Evolutionary conservation across 2,797 vertebrate species (phyloP).

Genomic region (Bufotes viridis): DNA sequence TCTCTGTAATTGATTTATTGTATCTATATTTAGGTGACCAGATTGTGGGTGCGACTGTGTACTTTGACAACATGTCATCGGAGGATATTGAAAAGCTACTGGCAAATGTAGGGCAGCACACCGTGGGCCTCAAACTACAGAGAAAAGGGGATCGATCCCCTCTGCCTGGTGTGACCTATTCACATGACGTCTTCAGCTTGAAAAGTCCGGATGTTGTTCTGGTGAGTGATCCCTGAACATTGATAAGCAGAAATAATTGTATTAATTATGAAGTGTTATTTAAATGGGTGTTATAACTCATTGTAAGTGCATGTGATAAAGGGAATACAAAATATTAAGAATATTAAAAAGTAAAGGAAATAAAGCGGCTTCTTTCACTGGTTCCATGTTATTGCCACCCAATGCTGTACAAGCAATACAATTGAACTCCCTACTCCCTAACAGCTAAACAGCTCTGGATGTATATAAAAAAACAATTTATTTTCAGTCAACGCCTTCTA

Average conservation of each 20-base stretch:
- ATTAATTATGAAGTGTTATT: not conserved
- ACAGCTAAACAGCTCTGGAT: too few relatives aligned
- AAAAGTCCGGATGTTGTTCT: constrained; percentile 86
- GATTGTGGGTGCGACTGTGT: constrained; percentile 93
- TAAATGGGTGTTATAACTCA: not conserved
- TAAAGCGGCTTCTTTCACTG: too few relatives aligned
- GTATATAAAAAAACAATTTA: too few relatives aligned
- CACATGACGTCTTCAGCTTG: constrained; percentile 62
- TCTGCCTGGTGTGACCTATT: constrained; percentile 74
- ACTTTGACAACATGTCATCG: constrained; percentile 92
- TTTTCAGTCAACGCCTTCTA: too few relatives aligned
- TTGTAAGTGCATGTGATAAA: not conserved
- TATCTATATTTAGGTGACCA: constrained; percentile 82
- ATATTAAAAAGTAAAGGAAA: too few relatives aligned
- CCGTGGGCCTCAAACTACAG: constrained; percentile 92
- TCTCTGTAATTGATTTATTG: not conserved
- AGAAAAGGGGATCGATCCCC: constrained; percentile 87
- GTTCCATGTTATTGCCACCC: too few relatives aligned
- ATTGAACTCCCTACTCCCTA: too few relatives aligned
- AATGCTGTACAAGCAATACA: too few relatives aligned
- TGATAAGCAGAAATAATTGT: not conserved
- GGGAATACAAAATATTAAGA: too few relatives aligned
- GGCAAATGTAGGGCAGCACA: constrained; percentile 87
- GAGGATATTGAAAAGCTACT: constrained; percentile 88
- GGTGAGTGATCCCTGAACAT: constrained; percentile 73